Evolutionary conservation across 2,113 vertebrate species (phyloP), one percentile per base, ranked within the genome.

Genomic region (Notarius quadriscutis): DNA sequence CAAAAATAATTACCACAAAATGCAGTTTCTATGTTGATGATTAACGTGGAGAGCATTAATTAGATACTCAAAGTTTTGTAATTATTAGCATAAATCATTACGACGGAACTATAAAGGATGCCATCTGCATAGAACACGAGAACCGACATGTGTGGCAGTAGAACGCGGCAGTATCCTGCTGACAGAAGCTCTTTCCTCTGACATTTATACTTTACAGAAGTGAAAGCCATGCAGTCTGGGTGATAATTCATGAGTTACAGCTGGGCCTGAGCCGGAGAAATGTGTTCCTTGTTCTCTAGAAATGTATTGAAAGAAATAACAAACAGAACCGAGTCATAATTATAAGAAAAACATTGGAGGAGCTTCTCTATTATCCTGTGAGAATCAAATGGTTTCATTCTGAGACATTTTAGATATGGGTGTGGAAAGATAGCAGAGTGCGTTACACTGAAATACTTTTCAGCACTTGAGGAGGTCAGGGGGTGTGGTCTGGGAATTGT

Each of bases 181-280:
- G 77, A 80, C 77, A 30, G 77, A 55, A 55, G 51, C 51, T 18
- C 51, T 79, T 79, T 79, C 17, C 2, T 20, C 78, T 80, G 78
- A 80, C 78, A 34, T 34, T 79, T 80, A 20, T 20, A 41, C 30
- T 81, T 34, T 57, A 60, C 17, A 60, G 27, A 60, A 81, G 30
- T 60, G 57, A 81, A 81, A 81, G 57, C 8, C 17, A 34, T 10
- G 79, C 30, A 34, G 79, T 81, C 57, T 81, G 55, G 30, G 27
- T 60, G 79, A 81, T 34, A 60, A 41, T 34, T 60, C 27, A 30
- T 27, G n/a, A 9, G 2, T 55, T 79, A 55, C 17, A 11, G 27
- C 79, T 60, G 27, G 34, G 57, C 27, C 55, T 20, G 79, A 22
- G 15, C 60, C 18, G 6, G 58, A 34, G 34, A 57, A 57, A 58